These are phyloP conservation scores for Xestia xanthographa DNA, from an alignment of 2,888 invertebrate genomes.

Conservation along the genomic window DNA sequence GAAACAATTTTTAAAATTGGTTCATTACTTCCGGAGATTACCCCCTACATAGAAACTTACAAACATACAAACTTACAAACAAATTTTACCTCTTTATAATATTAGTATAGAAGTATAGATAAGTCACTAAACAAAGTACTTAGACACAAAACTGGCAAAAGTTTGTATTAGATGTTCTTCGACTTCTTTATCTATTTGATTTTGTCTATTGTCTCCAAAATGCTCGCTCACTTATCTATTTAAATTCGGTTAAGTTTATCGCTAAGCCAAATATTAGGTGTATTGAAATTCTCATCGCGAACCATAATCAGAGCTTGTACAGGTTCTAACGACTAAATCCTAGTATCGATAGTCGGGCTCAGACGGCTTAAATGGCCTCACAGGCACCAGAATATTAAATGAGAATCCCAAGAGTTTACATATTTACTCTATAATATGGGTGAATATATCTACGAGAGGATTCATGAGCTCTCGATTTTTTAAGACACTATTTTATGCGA, in stretches of 20 bases:
- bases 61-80: no score
- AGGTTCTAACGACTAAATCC: conserved; percentile 53
- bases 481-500: neutral
- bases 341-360: conserved; percentile 55
- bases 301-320: conserved; percentile 37
- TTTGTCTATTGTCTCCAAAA: no score
- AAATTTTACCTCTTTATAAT: no score
- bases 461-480: neutral
- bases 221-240: neutral
- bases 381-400: conserved; percentile 60
- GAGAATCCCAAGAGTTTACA: conserved; percentile 42
- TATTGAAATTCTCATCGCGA: conserved; percentile 35
- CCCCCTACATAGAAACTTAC: no score
- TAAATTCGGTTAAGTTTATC: neutral
- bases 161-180: no score
- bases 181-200: no score
- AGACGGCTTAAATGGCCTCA: conserved; percentile 55
- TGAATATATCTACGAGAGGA: conserved; percentile 2
- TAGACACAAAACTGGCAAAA: no score
- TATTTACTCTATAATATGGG: conserved; percentile 16
- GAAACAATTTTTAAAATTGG: no score
- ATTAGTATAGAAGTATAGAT: no score
- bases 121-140: no score
- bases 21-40: no score
- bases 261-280: conserved; percentile 26